Conservation (phyloP, 2,797 vertebrate genomes). For the Lutjanus argentimaculatus region DNA sequence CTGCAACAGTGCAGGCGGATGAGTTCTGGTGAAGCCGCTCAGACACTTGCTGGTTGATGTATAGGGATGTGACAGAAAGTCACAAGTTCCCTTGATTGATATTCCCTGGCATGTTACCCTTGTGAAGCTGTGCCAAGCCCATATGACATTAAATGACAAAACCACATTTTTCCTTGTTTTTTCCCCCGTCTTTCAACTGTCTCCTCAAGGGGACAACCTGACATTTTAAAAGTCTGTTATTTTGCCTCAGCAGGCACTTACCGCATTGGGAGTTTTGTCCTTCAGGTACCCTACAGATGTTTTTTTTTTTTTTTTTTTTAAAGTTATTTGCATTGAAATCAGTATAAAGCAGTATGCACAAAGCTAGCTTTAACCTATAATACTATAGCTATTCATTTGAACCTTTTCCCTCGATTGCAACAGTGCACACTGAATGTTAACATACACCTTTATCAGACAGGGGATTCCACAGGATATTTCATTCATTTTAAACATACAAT, state of each 20-base stretch:
- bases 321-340: slow-evolving; percentile 56
- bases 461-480: slow-evolving; percentile 8
- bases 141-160: slow-evolving; percentile 80
- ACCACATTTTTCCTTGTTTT: slow-evolving; percentile 55
- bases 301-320: slow-evolving; percentile 33
- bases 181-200: slow-evolving; percentile 44
- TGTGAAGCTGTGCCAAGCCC: slow-evolving; percentile 69
- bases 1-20: slow-evolving; percentile 29
- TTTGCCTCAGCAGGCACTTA: slow-evolving; percentile 74
- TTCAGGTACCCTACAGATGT: slow-evolving; percentile 63
- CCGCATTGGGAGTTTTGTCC: slow-evolving; percentile 71
- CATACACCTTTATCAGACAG: slow-evolving; percentile 22
- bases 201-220: slow-evolving; percentile 76
- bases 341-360: slow-evolving; percentile 19
- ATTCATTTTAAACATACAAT: slow-evolving; percentile 46
- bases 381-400: slow-evolving; percentile 21
- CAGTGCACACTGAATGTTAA: slow-evolving; percentile 29
- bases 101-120: slow-evolving; percentile 79
- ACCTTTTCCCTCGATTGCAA: slow-evolving; percentile 8
- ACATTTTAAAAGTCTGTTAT: slow-evolving; percentile 81
- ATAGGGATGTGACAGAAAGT: slow-evolving; percentile 72
- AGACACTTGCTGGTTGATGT: slow-evolving; percentile 64
- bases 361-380: slow-evolving; percentile 7
- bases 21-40: slow-evolving; percentile 48
- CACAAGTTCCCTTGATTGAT: slow-evolving; percentile 76